Conservation (phyloP, 2,113 vertebrate genomes). For the Aythya baeri region DNA sequence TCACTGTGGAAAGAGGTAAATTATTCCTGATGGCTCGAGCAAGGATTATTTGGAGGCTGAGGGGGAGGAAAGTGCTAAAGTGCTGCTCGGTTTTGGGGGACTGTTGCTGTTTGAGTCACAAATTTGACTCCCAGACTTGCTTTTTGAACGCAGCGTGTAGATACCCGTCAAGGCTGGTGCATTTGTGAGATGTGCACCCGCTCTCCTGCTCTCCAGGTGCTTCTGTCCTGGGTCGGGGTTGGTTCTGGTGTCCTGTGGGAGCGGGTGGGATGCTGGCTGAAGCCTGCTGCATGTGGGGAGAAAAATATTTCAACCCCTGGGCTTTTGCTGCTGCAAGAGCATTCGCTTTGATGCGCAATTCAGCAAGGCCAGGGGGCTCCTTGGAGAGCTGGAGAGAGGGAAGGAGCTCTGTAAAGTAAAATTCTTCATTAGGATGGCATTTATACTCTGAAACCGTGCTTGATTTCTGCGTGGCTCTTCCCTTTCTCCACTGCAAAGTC, state of each 20-base stretch:
- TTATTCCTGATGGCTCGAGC: not conserved
- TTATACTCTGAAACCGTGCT: not conserved
- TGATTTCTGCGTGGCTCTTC: not conserved
- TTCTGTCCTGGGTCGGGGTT: not conserved
- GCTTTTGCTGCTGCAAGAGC: not conserved
- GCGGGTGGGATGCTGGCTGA: not conserved
- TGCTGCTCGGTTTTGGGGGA: not conserved
- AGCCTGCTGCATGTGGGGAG: not conserved
- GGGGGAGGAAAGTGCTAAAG: not conserved
- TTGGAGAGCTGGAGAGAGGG: not conserved
- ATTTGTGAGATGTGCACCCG: not conserved
- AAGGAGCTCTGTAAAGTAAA: not conserved
- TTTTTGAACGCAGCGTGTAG: not conserved
- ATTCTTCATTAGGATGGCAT: not conserved
- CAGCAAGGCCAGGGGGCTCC: not conserved
- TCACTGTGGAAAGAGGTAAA: slow-evolving; percentile 27
- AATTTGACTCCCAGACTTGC: not conserved
- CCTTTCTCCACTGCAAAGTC: not conserved
- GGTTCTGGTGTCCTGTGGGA: not conserved
- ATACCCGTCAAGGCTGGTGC: not conserved
- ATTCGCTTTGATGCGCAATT: not conserved
- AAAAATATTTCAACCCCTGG: fast-evolving
- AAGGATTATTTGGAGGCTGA: not conserved
- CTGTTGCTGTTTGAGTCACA: not conserved
- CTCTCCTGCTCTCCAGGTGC: not conserved